Base-by-base conservation (phyloP, 2,113 vertebrate genomes). In the Haliaeetus leucogaster region DNA sequence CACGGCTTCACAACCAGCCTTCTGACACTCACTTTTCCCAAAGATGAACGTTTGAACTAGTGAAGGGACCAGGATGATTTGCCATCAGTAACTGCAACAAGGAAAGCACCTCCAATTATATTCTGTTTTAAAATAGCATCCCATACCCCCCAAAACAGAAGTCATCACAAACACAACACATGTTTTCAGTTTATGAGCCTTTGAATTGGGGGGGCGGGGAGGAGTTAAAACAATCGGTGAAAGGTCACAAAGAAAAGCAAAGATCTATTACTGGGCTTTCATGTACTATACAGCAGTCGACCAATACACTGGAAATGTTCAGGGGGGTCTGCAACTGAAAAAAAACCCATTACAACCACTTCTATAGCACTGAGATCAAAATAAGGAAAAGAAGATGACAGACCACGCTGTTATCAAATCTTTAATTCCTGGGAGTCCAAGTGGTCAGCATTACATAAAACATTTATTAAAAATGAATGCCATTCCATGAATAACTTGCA, bases 401-500 rank as follows among this genome's bases (percentile, higher is more conserved):
- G 48, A 36, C 22, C 34, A 36, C 0, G 0, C 20, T 80, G 23
- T 42, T 65, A 80, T 7, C 17, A 92, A 80, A 77, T 65, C 67
- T 86, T 83, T 73, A 86, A 53, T 80, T 94, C n/a, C 67, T 58
- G 50, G 18, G 55, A 45, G 50, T 73, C 40, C 29, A 73, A 77
- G 40, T 43, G 42, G n/a, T 48, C 88, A 93, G 65, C 67, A 77
- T 66, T 66, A 66, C 42, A 72, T 73, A 83, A 90, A 95, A 65
- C 11, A 26, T 76, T 26, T 80, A 86, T 26, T 56, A 82, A 93
- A 88, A 91, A 93, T 65, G n/a, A 88, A 92, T 76, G 48, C 30
- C 74, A 94, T 94, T 94, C 82, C 82, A 80, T 40, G 9, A 90
- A 94, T 93, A 90, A 88, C 92, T 90, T 85, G 65, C 55, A 95